These are phyloP conservation scores for Oceanodroma leucorhoa DNA, from an alignment of 2,797 vertebrate genomes.

Conservation along the genomic window DNA sequence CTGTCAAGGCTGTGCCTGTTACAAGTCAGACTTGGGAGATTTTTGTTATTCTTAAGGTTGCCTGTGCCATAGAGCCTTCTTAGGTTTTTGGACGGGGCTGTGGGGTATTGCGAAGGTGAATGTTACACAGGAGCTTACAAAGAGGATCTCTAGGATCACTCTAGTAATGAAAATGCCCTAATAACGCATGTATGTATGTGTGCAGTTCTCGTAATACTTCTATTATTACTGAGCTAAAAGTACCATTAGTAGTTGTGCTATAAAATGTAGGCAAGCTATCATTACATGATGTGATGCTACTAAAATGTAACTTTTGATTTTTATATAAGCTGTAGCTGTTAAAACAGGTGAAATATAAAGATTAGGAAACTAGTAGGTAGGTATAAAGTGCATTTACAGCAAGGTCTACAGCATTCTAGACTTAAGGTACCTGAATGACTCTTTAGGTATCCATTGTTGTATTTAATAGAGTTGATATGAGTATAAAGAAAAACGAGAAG, in stretches of 20 bases:
- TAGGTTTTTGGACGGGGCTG: accelerated
- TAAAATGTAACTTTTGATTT: neutral
- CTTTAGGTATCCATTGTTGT: neutral
- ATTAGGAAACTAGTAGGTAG: neutral
- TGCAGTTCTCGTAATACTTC: neutral
- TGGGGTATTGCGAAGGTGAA: neutral
- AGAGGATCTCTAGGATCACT: neutral
- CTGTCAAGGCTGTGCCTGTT: neutral
- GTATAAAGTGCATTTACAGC: neutral
- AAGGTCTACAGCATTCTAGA: neutral
- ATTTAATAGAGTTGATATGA: neutral
- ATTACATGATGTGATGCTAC: neutral
- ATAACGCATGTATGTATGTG: too few species aligned
- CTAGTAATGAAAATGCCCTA: neutral
- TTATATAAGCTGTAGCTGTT: neutral
- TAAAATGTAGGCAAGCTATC: neutral
- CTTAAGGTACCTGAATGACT: neutral
- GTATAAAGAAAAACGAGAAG: neutral
- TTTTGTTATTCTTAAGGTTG: neutral
- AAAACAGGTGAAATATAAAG: neutral
- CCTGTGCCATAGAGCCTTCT: neutral
- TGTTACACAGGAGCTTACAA: neutral
- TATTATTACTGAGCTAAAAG: neutral
- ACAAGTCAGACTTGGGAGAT: neutral
- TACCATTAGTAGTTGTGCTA: neutral